Percentiles rank a stretch among this genome's conserved stretches.
Evolutionary conservation across 2,888 invertebrate genomes (phyloP).

Genomic region (Drosophila mettleri): DNA sequence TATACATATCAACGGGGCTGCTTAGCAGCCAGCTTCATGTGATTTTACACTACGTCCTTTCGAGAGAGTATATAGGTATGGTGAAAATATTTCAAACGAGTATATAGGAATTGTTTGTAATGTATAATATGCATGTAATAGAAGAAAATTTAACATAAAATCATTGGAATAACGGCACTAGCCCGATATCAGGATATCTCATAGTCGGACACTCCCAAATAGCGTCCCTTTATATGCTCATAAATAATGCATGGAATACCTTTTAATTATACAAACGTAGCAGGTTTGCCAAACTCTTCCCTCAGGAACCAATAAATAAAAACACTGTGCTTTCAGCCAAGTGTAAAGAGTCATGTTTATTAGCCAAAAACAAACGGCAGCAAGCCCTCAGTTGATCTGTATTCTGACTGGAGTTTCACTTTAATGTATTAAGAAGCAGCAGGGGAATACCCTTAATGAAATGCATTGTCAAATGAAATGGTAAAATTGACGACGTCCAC

Average conservation of each 20-base stretch:
- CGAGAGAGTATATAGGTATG: background rate
- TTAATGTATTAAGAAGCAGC: constrained; percentile 65
- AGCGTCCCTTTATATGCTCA: constrained; percentile 30
- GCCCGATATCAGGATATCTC: background rate
- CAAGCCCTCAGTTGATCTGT: background rate
- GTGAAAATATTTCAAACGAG: too few species aligned
- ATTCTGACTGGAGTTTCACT: constrained; percentile 50
- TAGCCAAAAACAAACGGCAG: constrained; percentile 67
- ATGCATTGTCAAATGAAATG: constrained; percentile 82
- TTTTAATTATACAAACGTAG: constrained; percentile 73
- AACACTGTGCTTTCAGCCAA: constrained; percentile 56
- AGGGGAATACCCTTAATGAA: constrained; percentile 68
- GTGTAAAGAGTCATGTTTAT: constrained; percentile 76
- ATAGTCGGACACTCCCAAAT: background rate
- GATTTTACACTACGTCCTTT: background rate
- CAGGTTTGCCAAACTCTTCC: background rate
- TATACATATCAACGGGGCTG: constrained; percentile 45
- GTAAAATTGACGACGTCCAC: constrained; percentile 81
- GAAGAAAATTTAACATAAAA: background rate
- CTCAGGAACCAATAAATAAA: constrained; percentile 34
- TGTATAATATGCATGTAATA: too few species aligned
- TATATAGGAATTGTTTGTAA: too few species aligned
- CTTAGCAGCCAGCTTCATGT: constrained; percentile 10
- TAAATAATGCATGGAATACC: constrained; percentile 67
- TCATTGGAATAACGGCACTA: background rate